phyloP scores from a whole-genome alignment of 2,888 invertebrate species.

The Cacoxenus indagator region DNA sequence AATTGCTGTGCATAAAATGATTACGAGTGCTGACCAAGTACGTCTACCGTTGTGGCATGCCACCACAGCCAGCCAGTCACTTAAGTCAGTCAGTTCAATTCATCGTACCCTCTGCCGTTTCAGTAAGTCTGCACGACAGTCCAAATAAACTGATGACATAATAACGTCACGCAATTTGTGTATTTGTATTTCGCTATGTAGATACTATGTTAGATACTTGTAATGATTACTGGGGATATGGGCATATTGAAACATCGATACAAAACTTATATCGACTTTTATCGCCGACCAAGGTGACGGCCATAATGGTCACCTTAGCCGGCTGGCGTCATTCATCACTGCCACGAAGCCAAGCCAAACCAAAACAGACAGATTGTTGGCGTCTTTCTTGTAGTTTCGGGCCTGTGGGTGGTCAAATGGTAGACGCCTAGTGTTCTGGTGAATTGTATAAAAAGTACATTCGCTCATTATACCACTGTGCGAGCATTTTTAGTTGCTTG shows the following conservation, averaged over 20 bases:
- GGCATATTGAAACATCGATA: no score
- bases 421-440: slow-evolving; percentile 16
- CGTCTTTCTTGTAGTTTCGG: slow-evolving; percentile 36
- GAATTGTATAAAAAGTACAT: slow-evolving; percentile 33
- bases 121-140: not conserved
- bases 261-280: no score
- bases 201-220: no score
- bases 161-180: not conserved
- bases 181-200: not conserved
- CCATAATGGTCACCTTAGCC: not conserved
- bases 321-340: slow-evolving; percentile 9
- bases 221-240: no score
- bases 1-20: not conserved
- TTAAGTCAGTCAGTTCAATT: not conserved
- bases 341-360: not conserved
- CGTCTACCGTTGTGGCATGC: not conserved
- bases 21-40: not conserved
- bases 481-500: slow-evolving; percentile 39
- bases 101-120: not conserved
- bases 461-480: slow-evolving; percentile 56
- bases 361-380: slow-evolving; percentile 36
- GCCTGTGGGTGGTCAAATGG: slow-evolving; percentile 25
- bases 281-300: not conserved
- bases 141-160: slow-evolving; percentile 6
- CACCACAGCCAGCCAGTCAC: not conserved